These are phyloP conservation scores for Drosophila ezoana DNA, from an alignment of 2,888 invertebrate species.

Conservation along the genomic window DNA sequence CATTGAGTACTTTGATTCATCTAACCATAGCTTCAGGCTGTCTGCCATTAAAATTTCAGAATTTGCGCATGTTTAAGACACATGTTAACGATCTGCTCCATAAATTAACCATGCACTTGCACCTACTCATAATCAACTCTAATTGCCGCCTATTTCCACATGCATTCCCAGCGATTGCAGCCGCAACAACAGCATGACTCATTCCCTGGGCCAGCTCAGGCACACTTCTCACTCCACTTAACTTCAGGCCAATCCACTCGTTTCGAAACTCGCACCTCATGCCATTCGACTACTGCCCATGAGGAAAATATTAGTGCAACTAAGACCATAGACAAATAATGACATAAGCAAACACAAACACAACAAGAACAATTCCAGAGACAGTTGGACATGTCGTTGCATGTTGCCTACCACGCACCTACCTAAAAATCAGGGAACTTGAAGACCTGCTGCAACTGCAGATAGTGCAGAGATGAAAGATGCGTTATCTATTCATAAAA, in stretches of 20 bases:
- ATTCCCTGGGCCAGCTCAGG: slow-evolving; percentile 21
- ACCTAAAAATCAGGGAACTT: slow-evolving; percentile 39
- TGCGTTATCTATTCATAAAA: slow-evolving; percentile 62
- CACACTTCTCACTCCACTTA: slow-evolving; percentile 31
- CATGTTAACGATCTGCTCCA: slow-evolving; percentile 26
- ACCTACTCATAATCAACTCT: slow-evolving; percentile 37
- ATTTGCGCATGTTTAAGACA: slow-evolving; percentile 4
- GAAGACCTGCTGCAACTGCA: slow-evolving; percentile 36
- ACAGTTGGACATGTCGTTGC: slow-evolving; percentile 54
- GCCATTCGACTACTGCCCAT: slow-evolving; percentile 67
- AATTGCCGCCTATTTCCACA: slow-evolving; percentile 60
- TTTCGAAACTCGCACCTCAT: slow-evolving; percentile 24
- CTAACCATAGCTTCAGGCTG: background rate
- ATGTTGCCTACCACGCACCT: slow-evolving; percentile 19
- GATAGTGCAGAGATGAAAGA: slow-evolving; percentile 24
- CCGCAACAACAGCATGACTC: slow-evolving; percentile 49
- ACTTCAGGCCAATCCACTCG: slow-evolving; percentile 5
- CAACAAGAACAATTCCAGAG: slow-evolving; percentile 3
- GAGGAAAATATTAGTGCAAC: slow-evolving; percentile 75
- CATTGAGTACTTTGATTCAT: slow-evolving; percentile 6
- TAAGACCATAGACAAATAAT: slow-evolving; percentile 74
- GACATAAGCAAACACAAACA: slow-evolving; percentile 48
- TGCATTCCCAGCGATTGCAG: slow-evolving; percentile 37
- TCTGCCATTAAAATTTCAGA: background rate
- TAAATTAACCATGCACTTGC: slow-evolving; percentile 54